These are phyloP conservation scores for Adineta ricciae DNA, from an alignment of 2,888 invertebrate species.

Conservation along the genomic window DNA sequence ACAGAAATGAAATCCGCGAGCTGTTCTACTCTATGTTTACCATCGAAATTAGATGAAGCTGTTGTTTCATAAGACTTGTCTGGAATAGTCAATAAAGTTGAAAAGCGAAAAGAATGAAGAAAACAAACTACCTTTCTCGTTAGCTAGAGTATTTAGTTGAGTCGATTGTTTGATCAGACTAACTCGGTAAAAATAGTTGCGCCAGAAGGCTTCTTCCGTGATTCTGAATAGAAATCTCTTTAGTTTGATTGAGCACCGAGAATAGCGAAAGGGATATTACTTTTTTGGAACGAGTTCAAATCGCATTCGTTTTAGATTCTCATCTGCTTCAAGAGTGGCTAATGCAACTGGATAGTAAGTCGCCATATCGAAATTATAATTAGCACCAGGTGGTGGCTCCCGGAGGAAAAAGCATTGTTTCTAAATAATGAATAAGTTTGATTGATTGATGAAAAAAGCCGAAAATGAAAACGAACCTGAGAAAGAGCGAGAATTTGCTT, in stretches of 20 bases:
- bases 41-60: background rate
- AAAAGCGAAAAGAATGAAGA: conserved; percentile 36
- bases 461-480: conserved; percentile 55
- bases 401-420: conserved; percentile 94
- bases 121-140: background rate
- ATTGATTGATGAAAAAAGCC: background rate
- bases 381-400: conserved; percentile 72
- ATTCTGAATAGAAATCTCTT: conserved; percentile 43
- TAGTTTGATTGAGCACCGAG: background rate
- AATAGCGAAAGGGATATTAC: conserved; percentile 54
- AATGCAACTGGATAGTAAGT: conserved; percentile 81
- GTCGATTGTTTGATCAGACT: conserved; percentile 91
- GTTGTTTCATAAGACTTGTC: background rate
- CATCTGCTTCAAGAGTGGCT: conserved; percentile 84
- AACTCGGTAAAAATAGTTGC: conserved; percentile 98
- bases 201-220: conserved; percentile 93
- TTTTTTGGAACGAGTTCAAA: conserved; percentile 98
- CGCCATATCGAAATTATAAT: conserved; percentile 88
- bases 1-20: background rate
- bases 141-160: conserved; percentile 56
- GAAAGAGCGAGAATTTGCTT: conserved; percentile 88
- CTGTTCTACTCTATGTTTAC: background rate
- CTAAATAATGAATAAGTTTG: conserved; percentile 52
- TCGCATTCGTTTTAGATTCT: conserved; percentile 91
- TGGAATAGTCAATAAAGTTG: background rate